Evolutionary conservation across 2,888 invertebrate species (phyloP).

Genomic region (Pogonocherus hispidulus): DNA sequence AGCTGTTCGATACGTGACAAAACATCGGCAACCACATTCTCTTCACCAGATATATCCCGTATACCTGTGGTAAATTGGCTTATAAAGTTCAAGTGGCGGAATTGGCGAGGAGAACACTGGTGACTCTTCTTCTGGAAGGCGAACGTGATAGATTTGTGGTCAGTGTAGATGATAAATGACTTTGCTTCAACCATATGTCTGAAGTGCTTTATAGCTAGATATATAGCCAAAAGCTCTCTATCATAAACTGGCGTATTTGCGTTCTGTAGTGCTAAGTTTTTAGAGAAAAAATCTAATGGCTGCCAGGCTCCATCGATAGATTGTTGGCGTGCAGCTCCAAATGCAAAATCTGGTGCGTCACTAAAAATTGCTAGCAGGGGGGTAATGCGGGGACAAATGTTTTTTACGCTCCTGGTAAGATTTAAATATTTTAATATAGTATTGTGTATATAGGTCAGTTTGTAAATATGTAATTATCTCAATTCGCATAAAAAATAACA

Average conservation of each 20-base stretch:
- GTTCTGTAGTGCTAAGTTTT: conserved; percentile 20
- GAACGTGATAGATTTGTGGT: conserved; percentile 61
- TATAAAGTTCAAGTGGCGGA: conserved; percentile 60
- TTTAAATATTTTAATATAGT: no score
- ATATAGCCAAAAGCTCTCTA: conserved; percentile 63
- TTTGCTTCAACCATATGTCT: conserved; percentile 63
- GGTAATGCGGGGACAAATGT: no score
- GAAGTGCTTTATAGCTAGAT: conserved; percentile 61
- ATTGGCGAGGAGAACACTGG: conserved; percentile 59
- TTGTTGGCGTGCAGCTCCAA: conserved; percentile 40
- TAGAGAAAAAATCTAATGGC: conserved; percentile 38
- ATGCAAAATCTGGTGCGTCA: conserved; percentile 38
- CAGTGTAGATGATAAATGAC: conserved; percentile 58
- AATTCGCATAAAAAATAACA: no score
- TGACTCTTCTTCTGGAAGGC: conserved; percentile 58
- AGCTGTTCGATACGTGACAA: conserved; percentile 48
- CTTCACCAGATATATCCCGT: conserved; percentile 56
- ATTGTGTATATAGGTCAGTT: no score
- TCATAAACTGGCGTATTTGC: conserved; percentile 66
- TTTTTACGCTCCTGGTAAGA: no score
- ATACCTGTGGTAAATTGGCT: no score
- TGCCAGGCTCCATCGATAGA: conserved; percentile 14
- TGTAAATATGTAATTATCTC: no score
- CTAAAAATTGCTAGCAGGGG: no score
- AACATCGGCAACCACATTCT: conserved; percentile 62